These are phyloP conservation scores for Onychomys leucogaster DNA, from an alignment of 2,797 vertebrate species.

Conservation along the genomic window DNA sequence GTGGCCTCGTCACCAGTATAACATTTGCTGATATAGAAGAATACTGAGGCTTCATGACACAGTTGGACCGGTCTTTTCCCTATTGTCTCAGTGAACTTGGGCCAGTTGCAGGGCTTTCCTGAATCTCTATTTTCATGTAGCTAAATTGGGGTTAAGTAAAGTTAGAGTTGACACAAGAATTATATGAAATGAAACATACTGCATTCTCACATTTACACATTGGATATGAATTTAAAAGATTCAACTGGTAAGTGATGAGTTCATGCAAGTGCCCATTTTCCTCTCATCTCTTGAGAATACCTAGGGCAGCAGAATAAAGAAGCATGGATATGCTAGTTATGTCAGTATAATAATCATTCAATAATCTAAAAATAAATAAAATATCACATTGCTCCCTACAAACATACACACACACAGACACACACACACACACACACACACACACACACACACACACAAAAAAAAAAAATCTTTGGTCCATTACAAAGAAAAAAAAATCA, in stretches of 20 bases:
- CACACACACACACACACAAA: too few species aligned
- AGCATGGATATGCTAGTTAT: neutral
- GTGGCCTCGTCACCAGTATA: neutral
- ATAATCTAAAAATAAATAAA: neutral
- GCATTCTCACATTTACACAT: neutral
- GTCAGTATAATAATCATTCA: neutral
- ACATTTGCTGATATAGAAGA: neutral
- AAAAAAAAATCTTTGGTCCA: neutral
- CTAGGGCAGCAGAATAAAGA: conserved; percentile 8
- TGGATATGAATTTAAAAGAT: neutral
- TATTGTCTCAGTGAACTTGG: neutral
- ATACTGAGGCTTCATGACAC: neutral
- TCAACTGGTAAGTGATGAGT: neutral
- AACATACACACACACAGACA: neutral
- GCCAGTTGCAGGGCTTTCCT: neutral
- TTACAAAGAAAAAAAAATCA: neutral
- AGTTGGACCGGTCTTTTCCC: neutral
- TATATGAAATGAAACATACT: neutral
- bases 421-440: too few species aligned
- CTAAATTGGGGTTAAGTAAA: neutral
- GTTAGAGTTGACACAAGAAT: neutral
- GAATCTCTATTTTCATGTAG: conserved; percentile 14
- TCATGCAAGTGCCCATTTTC: neutral
- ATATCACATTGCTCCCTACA: neutral
- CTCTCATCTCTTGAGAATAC: conserved; percentile 1